Evolutionary conservation across 2,888 invertebrate genomes (phyloP).

Genomic region (Glyphotaelius pellucidus): DNA sequence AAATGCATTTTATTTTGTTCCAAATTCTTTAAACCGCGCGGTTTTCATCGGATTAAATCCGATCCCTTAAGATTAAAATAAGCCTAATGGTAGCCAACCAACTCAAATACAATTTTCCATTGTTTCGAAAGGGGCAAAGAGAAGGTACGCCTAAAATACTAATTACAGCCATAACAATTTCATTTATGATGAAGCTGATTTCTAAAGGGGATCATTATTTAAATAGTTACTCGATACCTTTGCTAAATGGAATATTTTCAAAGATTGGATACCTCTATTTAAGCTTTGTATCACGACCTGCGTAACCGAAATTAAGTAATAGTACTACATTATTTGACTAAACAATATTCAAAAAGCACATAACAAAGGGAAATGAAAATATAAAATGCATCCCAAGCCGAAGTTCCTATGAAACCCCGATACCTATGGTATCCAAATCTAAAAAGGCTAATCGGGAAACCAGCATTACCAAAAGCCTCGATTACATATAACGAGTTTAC

Average conservation of each 20-base stretch:
- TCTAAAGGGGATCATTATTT: background rate
- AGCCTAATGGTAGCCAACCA: background rate
- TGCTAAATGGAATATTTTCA: background rate
- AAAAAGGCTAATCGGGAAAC: constrained; percentile 4
- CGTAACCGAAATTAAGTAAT: background rate
- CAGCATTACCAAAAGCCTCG: no score
- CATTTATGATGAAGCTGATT: background rate
- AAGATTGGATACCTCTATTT: background rate
- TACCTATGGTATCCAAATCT: constrained; percentile 21
- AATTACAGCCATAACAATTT: background rate
- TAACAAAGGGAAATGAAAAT: background rate
- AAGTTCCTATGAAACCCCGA: constrained; percentile 15
- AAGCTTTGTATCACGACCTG: background rate
- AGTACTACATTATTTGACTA: background rate
- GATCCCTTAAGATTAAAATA: background rate
- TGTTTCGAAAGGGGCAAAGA: background rate
- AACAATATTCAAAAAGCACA: background rate
- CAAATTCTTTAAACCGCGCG: background rate
- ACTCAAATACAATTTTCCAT: background rate
- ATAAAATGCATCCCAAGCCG: background rate
- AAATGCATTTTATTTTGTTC: background rate
- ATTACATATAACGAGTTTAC: no score
- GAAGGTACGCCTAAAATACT: background rate
- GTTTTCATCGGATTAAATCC: background rate
- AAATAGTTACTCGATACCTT: background rate